phyloP scores from a whole-genome alignment of 2,113 vertebrate genomes.

The Neogobius melanostomus region DNA sequence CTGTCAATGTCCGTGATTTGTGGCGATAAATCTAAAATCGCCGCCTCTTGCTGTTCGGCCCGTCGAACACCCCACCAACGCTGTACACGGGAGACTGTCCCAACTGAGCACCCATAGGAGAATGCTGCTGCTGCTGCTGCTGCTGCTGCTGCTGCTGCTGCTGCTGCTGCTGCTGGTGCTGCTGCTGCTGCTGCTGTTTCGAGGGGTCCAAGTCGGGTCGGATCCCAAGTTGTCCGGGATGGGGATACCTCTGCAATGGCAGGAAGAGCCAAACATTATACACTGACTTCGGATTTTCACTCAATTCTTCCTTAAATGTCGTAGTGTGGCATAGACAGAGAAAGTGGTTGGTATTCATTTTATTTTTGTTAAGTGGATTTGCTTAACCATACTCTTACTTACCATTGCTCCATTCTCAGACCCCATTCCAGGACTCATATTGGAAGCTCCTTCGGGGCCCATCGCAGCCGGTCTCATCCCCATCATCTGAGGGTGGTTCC shows the following conservation, averaged over 20 bases:
- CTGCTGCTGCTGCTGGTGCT: neutral
- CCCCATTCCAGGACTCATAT: constrained; percentile 90
- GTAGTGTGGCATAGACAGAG: neutral
- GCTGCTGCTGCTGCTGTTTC: constrained; percentile 65
- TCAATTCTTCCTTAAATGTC: neutral
- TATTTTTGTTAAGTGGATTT: no score
- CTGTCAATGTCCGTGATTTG: neutral
- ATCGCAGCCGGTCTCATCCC: constrained; percentile 90
- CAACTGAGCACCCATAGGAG: constrained; percentile 77
- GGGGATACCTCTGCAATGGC: constrained; percentile 85
- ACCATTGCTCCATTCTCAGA: constrained; percentile 97
- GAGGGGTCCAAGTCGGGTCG: constrained; percentile 89
- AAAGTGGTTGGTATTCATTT: neutral
- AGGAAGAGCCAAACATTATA: neutral
- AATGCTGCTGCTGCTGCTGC: constrained; percentile 14
- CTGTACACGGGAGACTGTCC: constrained; percentile 87
- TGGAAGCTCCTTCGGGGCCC: constrained; percentile 89
- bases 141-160: constrained; percentile 8
- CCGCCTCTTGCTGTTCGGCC: constrained; percentile 93
- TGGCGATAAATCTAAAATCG: constrained; percentile 80
- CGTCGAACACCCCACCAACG: constrained; percentile 87
- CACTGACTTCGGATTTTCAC: neutral
- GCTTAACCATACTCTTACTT: constrained; percentile 55
- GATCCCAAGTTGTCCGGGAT: constrained; percentile 81
- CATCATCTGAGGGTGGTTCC: constrained; percentile 97